Evolutionary conservation across 2,888 invertebrate genomes (phyloP), one percentile per base, ranked within the genome.

Genomic region (Eretmocerus hayati): DNA sequence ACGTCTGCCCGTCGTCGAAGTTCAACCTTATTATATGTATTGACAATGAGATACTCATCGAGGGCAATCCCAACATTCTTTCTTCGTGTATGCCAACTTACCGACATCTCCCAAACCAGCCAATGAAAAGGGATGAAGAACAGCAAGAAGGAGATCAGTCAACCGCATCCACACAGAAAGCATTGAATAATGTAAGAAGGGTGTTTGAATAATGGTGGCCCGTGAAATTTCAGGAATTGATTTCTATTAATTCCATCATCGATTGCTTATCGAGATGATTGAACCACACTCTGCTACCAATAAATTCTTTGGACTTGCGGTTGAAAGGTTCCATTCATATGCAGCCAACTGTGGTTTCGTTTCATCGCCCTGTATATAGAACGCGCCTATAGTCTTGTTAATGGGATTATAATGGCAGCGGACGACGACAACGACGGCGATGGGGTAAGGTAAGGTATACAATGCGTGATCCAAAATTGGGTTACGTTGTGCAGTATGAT

Each of bases 181-280:
- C 11, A 6, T 26, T 11, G 26, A 26, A 26, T 26, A 26, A 26
- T 9, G 8, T 9, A 26, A 26, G 26, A 11, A 11, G 26, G 26
- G 11, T 26, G 26, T 6, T 26, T 26, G 26, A 6, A 11, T 11
- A 6, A 11, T 11, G 26, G 8, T 26, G 26, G 26, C 26, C 26
- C 8, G 48, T 48, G 45, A 48, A 52, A 47, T 48, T 52, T 48
- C 31, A 35, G 48, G 45, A 36, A 48, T 52, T 48, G 48, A 48
- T 52, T 52, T 46, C 52, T 52, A 48, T 52, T 52, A 48, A 52
- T 52, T 48, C 46, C 20, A 18, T 41, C 48, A 48, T 48, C 42
- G 52, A 52, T 52, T 48, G 52, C 45, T 52, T 52, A 52, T 52
- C 52, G 52, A n/a, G n/a, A n/a, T n/a, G n/a, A n/a, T n/a, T n/a